Percentiles rank a stretch among this genome's conserved stretches.
phyloP scores from a whole-genome alignment of 2,888 invertebrate genomes.

The Ormyrus pomaceus region DNA sequence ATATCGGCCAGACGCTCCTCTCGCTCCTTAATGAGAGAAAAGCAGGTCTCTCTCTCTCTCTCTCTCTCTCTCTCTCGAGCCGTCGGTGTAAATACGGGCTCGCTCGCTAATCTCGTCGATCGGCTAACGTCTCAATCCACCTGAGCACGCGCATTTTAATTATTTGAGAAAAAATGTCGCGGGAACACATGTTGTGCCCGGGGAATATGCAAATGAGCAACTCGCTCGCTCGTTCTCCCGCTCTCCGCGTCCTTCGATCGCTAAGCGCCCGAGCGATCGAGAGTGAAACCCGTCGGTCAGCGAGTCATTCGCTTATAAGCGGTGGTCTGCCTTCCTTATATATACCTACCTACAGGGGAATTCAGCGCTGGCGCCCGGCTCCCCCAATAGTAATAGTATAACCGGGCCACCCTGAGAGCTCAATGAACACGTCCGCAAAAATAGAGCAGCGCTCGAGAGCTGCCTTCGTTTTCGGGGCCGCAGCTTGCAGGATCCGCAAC shows the following conservation, averaged over 20 bases:
- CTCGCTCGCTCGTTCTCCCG: constrained; percentile 3
- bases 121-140: constrained; percentile 49
- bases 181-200: constrained; percentile 44
- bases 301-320: background rate
- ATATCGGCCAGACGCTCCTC: no score
- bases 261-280: constrained; percentile 23
- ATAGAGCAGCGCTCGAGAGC: constrained; percentile 65
- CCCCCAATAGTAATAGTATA: constrained; percentile 63
- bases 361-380: constrained; percentile 15
- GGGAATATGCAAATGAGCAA: constrained; percentile 45
- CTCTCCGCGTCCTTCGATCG: constrained; percentile 21
- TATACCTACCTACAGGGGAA: background rate
- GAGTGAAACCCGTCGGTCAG: constrained; percentile 46
- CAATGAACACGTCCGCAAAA: no score
- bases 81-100: no score
- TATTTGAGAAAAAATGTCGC: constrained; percentile 50
- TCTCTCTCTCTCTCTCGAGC: no score
- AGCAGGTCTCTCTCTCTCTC: no score
- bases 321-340: constrained; percentile 2
- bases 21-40: no score
- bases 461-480: constrained; percentile 60
- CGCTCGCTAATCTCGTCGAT: constrained; percentile 40
- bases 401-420: constrained; percentile 65
- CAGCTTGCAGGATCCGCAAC: constrained; percentile 54
- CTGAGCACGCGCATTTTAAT: constrained; percentile 39